These are phyloP conservation scores for Troides aeacus DNA, from an alignment of 2,888 invertebrate species.

Conservation along the genomic window DNA sequence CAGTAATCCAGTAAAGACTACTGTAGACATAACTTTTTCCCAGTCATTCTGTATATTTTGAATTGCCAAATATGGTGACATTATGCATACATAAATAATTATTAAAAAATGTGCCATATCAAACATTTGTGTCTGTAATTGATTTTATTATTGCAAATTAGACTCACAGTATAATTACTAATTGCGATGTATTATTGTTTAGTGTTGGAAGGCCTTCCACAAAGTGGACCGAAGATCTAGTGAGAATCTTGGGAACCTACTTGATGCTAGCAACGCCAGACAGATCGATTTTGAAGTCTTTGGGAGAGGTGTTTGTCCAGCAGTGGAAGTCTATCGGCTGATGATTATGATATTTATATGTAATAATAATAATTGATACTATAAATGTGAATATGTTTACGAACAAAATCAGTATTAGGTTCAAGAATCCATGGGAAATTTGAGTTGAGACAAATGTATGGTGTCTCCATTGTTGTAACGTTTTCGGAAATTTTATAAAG, in stretches of 20 bases:
- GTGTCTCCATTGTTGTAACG: slow-evolving; percentile 65
- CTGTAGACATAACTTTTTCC: slow-evolving; percentile 52
- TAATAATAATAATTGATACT: no score
- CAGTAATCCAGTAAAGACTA: slow-evolving; percentile 60
- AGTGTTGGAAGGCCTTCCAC: no score
- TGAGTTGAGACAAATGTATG: slow-evolving; percentile 62
- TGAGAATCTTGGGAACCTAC: no score
- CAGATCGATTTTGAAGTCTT: no score
- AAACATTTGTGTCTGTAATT: slow-evolving; percentile 63
- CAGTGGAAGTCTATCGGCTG: no score
- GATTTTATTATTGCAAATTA: background rate
- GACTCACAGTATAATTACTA: no score
- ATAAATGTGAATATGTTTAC: slow-evolving; percentile 33
- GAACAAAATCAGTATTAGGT: slow-evolving; percentile 69
- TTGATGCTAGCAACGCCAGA: no score
- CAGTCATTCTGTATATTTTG: slow-evolving; percentile 48
- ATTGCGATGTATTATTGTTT: no score
- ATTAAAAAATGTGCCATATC: slow-evolving; percentile 62
- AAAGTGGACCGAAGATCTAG: no score
- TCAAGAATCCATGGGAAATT: slow-evolving; percentile 75
- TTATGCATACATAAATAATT: slow-evolving; percentile 63
- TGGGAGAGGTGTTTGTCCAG: no score
- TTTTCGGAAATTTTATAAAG: slow-evolving; percentile 63
- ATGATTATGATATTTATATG: no score
- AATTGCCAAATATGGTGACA: slow-evolving; percentile 63